Conservation (phyloP, 2,797 vertebrate species). For the Florisuga fusca region DNA sequence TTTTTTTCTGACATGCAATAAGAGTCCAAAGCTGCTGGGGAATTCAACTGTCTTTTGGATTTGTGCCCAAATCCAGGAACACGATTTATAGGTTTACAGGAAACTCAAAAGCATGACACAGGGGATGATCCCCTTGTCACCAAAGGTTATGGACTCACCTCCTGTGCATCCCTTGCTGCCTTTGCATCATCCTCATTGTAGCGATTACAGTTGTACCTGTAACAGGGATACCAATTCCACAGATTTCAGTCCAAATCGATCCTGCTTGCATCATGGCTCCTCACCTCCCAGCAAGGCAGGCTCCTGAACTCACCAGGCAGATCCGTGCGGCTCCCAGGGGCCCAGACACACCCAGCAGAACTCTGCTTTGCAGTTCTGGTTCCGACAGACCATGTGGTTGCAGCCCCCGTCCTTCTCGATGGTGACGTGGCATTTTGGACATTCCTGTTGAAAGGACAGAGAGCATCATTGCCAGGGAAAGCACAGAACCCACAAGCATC, state of each 20-base stretch:
- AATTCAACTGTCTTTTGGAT: not conserved
- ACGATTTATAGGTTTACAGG: not conserved
- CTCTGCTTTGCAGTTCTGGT: conserved; percentile 99
- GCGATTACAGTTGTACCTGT: conserved; percentile 99
- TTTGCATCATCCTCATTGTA: conserved; percentile 99
- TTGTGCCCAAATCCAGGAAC: not conserved
- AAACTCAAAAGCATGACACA: not conserved
- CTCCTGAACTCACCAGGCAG: conserved; percentile 90
- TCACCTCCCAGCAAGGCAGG: not conserved
- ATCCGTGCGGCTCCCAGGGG: conserved; percentile 98
- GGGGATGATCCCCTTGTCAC: not conserved
- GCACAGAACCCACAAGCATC: conserved; percentile 38
- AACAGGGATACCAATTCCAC: conserved; percentile 45
- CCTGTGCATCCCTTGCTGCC: conserved; percentile 97
- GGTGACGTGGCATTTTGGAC: conserved; percentile 99
- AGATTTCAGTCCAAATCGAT: conserved; percentile 14
- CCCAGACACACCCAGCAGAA: conserved; percentile 99
- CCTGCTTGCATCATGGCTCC: not conserved
- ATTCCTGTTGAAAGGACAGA: conserved; percentile 86
- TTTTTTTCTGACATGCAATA: not conserved
- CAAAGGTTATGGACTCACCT: conserved; percentile 83
- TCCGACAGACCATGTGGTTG: conserved; percentile 99
- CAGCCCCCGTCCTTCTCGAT: conserved; percentile 99
- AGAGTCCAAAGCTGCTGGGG: not conserved
- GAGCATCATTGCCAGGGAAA: not conserved